Evolutionary conservation across 2,888 invertebrate genomes (phyloP), one percentile per base, ranked within the genome.

Genomic region (Odontocolon sp.): DNA sequence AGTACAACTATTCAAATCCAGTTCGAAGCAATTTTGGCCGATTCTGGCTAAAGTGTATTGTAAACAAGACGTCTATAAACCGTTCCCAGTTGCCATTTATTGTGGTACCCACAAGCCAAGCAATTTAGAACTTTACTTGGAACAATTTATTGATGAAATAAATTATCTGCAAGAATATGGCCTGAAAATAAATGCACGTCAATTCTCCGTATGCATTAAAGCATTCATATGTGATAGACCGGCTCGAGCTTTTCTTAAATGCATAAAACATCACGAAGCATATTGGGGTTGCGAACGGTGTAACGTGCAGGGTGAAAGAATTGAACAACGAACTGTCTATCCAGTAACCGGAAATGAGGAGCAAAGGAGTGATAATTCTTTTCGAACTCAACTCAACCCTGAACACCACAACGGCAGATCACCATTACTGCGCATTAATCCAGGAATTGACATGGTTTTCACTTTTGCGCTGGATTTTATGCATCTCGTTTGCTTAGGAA

Each of bases 21-120:
- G 77, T 28, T 23, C 31, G 8, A 40, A 67, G 36, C 67, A 77
- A 47, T 28, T 77, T 9, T 77, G 77, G 71, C 61, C 61, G 0
- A 71, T 77, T 23, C 28, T 67, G 11, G 66, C 67, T 23, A 64
- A 61, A 56, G 45, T 68, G 0, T 14, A 23, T 11, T 40, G 11
- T 36, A 14, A 56, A 1, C 33, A 33, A 9, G 42, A 67, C 14
- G 21, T 33, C 8, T 74, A 74, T 6, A 36, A 59, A 23, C 52
- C 42, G 3, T 70, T 70, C 21, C 28, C 38, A 6, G 18, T 69
- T 36, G 72, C 72, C n/a, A 14, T 77, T 11, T 71, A 63, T 50
- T 47, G 16, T 8, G 77, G 77, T 8, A 36, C 38, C 8, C 28
- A 52, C 9, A 77, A 77, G 18, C 71, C 72, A 21, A 5, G 11